These are phyloP conservation scores for Sphaerophoria rueppellii DNA, from an alignment of 2,888 invertebrate species.

Conservation along the genomic window DNA sequence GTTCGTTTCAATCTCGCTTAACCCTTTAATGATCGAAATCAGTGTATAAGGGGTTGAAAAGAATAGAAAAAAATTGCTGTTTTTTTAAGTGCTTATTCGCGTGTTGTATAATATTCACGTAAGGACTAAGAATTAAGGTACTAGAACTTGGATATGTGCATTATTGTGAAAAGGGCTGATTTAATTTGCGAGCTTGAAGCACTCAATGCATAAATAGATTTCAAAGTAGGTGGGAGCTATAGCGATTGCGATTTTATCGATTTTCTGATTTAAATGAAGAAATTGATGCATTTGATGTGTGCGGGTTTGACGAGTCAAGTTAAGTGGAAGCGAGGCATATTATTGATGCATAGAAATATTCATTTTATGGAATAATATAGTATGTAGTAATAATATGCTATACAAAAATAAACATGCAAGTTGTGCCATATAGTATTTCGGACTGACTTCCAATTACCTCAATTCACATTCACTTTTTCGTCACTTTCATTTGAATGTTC, in stretches of 20 bases:
- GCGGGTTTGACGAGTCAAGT: background rate
- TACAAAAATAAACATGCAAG: no score
- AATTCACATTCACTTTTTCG: no score
- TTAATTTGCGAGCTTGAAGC: slow-evolving; percentile 21
- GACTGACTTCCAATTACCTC: no score
- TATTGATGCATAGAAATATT: no score
- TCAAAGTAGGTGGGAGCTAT: slow-evolving; percentile 8
- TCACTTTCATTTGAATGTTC: no score
- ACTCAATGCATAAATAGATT: slow-evolving; percentile 64
- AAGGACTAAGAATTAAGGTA: slow-evolving; percentile 31
- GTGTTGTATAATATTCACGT: slow-evolving; percentile 53
- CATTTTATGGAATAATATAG: no score
- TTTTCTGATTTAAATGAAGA: slow-evolving; percentile 10
- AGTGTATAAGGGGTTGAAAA: slow-evolving; percentile 51
- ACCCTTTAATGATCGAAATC: slow-evolving; percentile 15
- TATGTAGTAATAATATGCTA: no score
- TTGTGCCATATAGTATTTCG: no score
- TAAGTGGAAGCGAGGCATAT: background rate
- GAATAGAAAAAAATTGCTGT: slow-evolving; percentile 23
- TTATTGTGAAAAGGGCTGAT: slow-evolving; percentile 21
- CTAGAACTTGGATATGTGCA: slow-evolving; percentile 25
- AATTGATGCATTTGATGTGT: slow-evolving; percentile 13
- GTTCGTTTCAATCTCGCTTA: background rate
- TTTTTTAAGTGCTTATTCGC: slow-evolving; percentile 46
- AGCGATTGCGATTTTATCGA: slow-evolving; percentile 5